phyloP scores from a whole-genome alignment of 2,113 vertebrate species.

The Pachypanchax playfairii region DNA sequence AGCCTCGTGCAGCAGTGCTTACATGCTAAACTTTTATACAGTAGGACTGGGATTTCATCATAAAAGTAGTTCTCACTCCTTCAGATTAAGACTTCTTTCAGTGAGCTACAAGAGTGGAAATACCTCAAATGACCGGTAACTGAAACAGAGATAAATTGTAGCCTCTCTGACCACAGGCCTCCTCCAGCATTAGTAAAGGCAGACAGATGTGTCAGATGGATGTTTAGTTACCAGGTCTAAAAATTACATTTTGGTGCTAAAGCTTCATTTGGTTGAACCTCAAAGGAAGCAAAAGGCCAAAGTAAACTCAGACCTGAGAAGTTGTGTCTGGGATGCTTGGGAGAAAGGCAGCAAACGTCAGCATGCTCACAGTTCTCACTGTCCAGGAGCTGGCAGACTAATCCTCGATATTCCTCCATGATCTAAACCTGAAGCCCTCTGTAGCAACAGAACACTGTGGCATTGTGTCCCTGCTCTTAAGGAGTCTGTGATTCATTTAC shows the following conservation, averaged over 20 bases:
- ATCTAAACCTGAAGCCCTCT: conserved; percentile 71
- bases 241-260: conserved; percentile 66
- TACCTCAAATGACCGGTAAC: conserved; percentile 8
- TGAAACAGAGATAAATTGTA: conserved; percentile 14
- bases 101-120: conserved; percentile 12
- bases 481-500: conserved; percentile 71
- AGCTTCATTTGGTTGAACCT: conserved; percentile 65
- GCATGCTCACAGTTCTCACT: conserved; percentile 54
- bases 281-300: conserved; percentile 69
- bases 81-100: conserved; percentile 5
- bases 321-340: conserved; percentile 63
- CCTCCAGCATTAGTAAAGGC: conserved; percentile 24
- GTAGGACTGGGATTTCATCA: conserved; percentile 11
- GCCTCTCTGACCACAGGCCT: conserved; percentile 8
- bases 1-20: background rate
- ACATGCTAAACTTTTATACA: conserved; percentile 63
- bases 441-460: conserved; percentile 66
- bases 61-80: conserved; percentile 9
- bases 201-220: conserved; percentile 30
- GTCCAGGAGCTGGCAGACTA: conserved; percentile 65
- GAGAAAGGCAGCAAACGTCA: conserved; percentile 63
- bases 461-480: conserved; percentile 67
- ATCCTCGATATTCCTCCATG: conserved; percentile 74
- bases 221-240: conserved; percentile 49
- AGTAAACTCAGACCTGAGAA: conserved; percentile 68